A percentile compares a stretch with the other conserved stretches of the same genome.
Conservation (phyloP, 1,140 invertebrate species). For the Acromyrmex echinatior region DNA sequence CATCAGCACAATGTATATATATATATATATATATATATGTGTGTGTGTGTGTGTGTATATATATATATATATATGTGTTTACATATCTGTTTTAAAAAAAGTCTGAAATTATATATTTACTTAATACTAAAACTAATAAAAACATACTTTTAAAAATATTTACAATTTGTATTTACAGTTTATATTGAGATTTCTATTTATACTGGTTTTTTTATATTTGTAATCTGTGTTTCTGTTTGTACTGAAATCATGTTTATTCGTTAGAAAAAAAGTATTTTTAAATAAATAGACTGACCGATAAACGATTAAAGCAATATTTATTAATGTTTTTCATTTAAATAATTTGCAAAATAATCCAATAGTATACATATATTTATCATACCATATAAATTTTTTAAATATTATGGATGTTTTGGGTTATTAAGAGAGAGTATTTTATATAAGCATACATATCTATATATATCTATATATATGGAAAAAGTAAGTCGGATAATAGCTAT, state of each 20-base stretch:
- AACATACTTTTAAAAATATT: constrained; percentile 14
- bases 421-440: no score
- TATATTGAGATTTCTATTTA: neutral
- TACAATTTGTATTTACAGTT: neutral
- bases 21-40: no score
- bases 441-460: neutral
- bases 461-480: neutral
- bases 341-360: neutral
- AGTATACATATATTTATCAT: no score
- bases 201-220: constrained; percentile 3
- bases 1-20: no score
- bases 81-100: neutral
- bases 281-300: neutral
- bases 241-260: neutral
- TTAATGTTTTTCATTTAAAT: neutral
- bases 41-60: no score
- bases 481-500: no score
- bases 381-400: neutral
- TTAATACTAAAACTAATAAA: constrained; percentile 17
- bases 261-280: neutral
- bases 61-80: no score
- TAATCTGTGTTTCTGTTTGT: neutral
- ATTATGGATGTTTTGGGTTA: neutral
- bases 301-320: neutral
- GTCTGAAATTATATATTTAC: no score